Evolutionary conservation across 2,888 invertebrate genomes (phyloP).

Genomic region (Harpalus rufipes): DNA sequence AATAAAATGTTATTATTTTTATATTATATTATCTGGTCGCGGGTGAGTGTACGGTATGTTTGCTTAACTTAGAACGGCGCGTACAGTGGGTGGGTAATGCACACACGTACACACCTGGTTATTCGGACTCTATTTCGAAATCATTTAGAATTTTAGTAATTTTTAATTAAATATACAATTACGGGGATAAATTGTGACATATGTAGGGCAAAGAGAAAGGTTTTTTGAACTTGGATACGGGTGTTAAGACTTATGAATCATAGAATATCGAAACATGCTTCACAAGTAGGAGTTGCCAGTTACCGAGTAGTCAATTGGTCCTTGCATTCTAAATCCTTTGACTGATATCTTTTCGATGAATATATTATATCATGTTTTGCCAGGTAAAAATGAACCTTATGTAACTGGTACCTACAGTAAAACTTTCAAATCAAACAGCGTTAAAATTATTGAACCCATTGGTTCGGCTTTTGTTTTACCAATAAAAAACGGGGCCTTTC

Average conservation of each 20-base stretch:
- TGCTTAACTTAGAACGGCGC: too few species aligned
- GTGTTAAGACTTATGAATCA: constrained; percentile 16
- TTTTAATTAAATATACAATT: constrained; percentile 49
- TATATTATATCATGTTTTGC: constrained; percentile 44
- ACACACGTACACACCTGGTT: constrained; percentile 2
- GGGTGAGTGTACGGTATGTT: constrained; percentile 24
- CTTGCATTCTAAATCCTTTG: constrained; percentile 20
- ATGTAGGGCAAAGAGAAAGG: constrained; percentile 64
- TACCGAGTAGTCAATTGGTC: background rate
- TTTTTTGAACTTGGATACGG: constrained; percentile 39
- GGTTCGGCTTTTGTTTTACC: constrained; percentile 52
- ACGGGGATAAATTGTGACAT: constrained; percentile 42
- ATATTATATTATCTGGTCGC: constrained; percentile 9
- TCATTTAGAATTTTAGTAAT: constrained; percentile 44
- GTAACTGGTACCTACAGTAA: constrained; percentile 48
- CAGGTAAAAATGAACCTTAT: constrained; percentile 49
- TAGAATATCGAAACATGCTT: constrained; percentile 47
- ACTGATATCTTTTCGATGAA: constrained; percentile 26
- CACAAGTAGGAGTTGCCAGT: constrained; percentile 1
- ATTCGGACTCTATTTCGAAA: constrained; percentile 35
- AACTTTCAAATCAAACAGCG: constrained; percentile 66
- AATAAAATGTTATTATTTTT: constrained; percentile 16
- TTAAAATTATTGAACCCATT: constrained; percentile 61
- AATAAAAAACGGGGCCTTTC: constrained; percentile 63
- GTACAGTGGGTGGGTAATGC: constrained; percentile 12